Base-by-base conservation (phyloP, 2,113 vertebrate genomes). In the Xyliphius kryptos region DNA sequence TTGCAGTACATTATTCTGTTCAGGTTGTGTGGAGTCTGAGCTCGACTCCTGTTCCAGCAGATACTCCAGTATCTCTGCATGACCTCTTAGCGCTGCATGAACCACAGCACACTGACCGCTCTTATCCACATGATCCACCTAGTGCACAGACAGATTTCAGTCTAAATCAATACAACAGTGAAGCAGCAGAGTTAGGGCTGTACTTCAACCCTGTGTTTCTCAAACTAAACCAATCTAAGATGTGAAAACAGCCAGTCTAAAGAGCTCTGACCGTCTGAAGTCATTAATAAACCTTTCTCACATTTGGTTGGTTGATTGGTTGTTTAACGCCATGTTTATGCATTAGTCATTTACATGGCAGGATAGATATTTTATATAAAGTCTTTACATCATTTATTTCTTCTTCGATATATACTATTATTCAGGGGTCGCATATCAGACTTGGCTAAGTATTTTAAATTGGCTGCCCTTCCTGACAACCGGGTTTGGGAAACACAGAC, bases 51-150 rank as follows among this genome's bases (percentile, higher is more conserved):
- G 82, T 60, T 74, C 71, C 55, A 98, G 84, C 65, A 99, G 67
- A 77, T 81, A 86, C 65, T 78, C 77, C 13, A 98, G 86, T 73
- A 99, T 85, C 9, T 91, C 88, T 0, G 79, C 67, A 16, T 96
- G 92, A 51, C 96, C 96, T 65, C 91, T 83, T 66, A 98, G 78
- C 0, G 89, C 94, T 0, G 92, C 90, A 2, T 99, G 96, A 19
- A 99, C 90, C 66, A 95, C 76, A 0, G 94, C 86, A 38, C 94
- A 97, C 73, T 99, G 96, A 64, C 93, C 91, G 16, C 86, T 97
- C 86, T 96, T 98, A 85, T 99, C 96, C 51, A 89, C 73, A 5
- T 79, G 87, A 71, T 92, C 89, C 72, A 91, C 88, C 96, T 99
- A 81, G 49, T 15, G 22, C 43, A 46, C 43, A 46, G 26, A 32